Conservation (phyloP, 2,113 vertebrate species). For the Propithecus coquereli region DNA sequence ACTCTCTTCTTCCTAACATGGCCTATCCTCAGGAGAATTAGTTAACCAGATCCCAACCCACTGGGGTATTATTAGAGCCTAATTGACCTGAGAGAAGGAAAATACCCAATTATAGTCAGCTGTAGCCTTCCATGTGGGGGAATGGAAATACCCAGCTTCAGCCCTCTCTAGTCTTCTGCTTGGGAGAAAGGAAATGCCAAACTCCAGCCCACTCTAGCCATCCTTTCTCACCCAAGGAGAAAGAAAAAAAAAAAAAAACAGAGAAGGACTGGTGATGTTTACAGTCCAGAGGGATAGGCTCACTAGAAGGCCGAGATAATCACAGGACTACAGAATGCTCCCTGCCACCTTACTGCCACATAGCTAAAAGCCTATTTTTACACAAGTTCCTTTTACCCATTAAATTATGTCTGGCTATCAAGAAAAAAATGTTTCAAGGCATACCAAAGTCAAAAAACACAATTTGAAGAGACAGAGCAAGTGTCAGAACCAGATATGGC, state of each 20-base stretch:
- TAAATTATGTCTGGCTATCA: too few species aligned
- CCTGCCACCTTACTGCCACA: too few species aligned
- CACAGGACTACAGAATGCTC: too few species aligned
- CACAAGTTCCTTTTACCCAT: too few species aligned
- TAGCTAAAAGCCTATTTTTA: too few species aligned
- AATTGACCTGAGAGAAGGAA: background rate
- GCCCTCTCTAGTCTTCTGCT: background rate
- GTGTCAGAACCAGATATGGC: background rate
- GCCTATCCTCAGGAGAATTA: background rate
- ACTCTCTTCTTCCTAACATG: background rate
- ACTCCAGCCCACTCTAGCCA: background rate
- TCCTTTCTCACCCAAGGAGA: too few species aligned
- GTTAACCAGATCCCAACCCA: background rate
- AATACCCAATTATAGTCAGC: background rate
- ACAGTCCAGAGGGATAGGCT: too few species aligned
- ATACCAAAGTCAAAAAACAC: too few species aligned
- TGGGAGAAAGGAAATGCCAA: background rate
- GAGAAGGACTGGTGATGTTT: too few species aligned
- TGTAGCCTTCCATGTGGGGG: background rate
- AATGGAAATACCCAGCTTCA: background rate
- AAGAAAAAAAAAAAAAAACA: too few species aligned
- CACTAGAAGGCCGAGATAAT: too few species aligned
- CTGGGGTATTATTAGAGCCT: background rate
- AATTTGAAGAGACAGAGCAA: background rate
- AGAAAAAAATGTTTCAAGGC: too few species aligned